Conservation (phyloP, 2,888 invertebrate genomes). For the Anticlea derivata region DNA sequence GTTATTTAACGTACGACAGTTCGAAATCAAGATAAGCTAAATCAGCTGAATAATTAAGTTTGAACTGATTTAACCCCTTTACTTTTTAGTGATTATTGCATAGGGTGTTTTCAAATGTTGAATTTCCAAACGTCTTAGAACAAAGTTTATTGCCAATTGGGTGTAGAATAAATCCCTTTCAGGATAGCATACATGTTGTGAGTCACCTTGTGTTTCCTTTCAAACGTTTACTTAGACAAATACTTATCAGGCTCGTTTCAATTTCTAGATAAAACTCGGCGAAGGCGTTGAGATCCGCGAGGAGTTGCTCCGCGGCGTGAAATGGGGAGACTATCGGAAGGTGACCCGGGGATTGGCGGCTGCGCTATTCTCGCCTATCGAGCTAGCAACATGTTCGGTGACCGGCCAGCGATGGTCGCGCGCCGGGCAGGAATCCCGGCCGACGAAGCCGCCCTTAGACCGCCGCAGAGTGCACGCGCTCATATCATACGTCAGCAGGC, state of each 20-base stretch:
- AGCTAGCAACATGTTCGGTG: constrained; percentile 89
- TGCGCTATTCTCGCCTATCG: constrained; percentile 89
- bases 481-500: constrained; percentile 89
- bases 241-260: constrained; percentile 1
- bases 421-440: constrained; percentile 88
- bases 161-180: too few relatives aligned
- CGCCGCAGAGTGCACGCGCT: constrained; percentile 89
- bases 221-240: too few relatives aligned
- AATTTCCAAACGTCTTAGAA: too few relatives aligned
- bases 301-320: constrained; percentile 87
- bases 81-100: too few relatives aligned
- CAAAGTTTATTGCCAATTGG: too few relatives aligned
- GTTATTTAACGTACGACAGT: too few relatives aligned
- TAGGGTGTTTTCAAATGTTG: too few relatives aligned
- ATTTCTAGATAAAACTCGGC: constrained; percentile 86
- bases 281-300: constrained; percentile 89
- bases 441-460: constrained; percentile 90
- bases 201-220: too few relatives aligned
- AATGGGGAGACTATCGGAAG: constrained; percentile 90
- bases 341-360: constrained; percentile 89
- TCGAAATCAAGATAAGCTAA: too few relatives aligned
- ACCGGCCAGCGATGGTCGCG: constrained; percentile 91
- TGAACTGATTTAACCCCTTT: too few relatives aligned
- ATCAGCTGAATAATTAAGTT: too few relatives aligned
- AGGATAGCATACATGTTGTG: too few relatives aligned